phyloP scores from a whole-genome alignment of 92 coral and sea anemone genomes.

The Phenganax subtilis region DNA sequence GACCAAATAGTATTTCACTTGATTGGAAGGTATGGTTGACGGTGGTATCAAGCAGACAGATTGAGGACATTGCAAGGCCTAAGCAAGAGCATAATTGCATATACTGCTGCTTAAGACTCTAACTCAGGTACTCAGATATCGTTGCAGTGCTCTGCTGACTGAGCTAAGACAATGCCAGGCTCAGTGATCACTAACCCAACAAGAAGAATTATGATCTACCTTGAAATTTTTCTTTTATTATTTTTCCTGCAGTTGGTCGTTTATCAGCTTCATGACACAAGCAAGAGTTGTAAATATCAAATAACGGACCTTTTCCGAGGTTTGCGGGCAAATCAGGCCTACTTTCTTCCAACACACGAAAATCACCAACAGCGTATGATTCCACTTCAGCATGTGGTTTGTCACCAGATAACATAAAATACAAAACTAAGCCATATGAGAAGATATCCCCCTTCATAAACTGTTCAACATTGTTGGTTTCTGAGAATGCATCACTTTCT shows the following conservation, averaged over 20 bases:
- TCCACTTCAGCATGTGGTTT: conserved; percentile 67
- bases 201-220: conserved; percentile 30
- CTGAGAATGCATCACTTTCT: neutral
- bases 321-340: conserved; percentile 59
- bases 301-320: conserved; percentile 53
- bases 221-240: conserved; percentile 55
- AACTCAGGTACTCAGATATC: neutral
- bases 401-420: conserved; percentile 75
- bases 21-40: neutral
- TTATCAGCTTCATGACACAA: conserved; percentile 43
- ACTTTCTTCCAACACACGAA: neutral
- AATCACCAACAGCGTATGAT: conserved; percentile 55
- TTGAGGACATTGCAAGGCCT: no score
- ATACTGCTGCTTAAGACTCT: no score
- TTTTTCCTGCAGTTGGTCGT: conserved; percentile 60
- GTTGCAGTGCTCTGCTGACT: no score
- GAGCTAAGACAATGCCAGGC: neutral
- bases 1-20: neutral
- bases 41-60: no score
- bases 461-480: conserved; percentile 25
- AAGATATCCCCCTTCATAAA: conserved; percentile 76
- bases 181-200: neutral
- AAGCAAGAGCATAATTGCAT: no score
- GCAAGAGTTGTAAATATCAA: conserved; percentile 54
- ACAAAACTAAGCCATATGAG: conserved; percentile 84